These are phyloP conservation scores for Myathropa florea DNA, from an alignment of 2,888 invertebrate species.

Conservation along the genomic window DNA sequence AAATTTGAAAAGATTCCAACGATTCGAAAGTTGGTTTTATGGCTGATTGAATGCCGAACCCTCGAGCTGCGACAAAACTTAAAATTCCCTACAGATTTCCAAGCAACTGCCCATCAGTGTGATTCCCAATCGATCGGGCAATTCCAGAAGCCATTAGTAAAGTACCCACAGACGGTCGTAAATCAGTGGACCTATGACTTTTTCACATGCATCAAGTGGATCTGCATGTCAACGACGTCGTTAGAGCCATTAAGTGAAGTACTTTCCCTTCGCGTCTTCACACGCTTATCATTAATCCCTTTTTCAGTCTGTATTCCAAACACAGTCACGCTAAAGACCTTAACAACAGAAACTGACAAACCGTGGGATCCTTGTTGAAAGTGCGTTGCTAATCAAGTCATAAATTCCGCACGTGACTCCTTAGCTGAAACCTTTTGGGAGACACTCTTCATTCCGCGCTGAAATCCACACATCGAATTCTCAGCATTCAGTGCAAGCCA, in stretches of 20 bases:
- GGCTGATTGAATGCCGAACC: too few relatives aligned
- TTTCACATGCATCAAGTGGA: not conserved
- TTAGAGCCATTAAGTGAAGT: not conserved
- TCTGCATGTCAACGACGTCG: not conserved
- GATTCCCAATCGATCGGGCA: not conserved
- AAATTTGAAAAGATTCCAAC: too few relatives aligned
- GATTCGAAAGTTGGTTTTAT: too few relatives aligned
- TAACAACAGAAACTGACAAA: not conserved
- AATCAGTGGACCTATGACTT: not conserved
- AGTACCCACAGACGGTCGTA: not conserved
- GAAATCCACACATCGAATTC: not conserved
- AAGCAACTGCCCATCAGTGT: not conserved
- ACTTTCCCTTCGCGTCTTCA: not conserved
- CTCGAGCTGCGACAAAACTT: too few relatives aligned
- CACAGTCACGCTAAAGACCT: not conserved
- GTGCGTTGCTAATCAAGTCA: not conserved
- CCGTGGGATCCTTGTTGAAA: not conserved
- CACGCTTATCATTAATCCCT: not conserved
- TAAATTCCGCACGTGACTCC: not conserved
- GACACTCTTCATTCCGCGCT: not conserved
- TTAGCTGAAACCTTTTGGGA: not conserved
- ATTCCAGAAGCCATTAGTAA: not conserved
- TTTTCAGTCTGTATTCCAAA: not conserved
- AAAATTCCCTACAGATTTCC: too few relatives aligned
- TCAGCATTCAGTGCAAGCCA: not conserved